A percentile compares a stretch with the other conserved stretches of the same genome.
phyloP scores from a whole-genome alignment of 2,797 vertebrate species.

The Pipistrellus pipistrellus region DNA sequence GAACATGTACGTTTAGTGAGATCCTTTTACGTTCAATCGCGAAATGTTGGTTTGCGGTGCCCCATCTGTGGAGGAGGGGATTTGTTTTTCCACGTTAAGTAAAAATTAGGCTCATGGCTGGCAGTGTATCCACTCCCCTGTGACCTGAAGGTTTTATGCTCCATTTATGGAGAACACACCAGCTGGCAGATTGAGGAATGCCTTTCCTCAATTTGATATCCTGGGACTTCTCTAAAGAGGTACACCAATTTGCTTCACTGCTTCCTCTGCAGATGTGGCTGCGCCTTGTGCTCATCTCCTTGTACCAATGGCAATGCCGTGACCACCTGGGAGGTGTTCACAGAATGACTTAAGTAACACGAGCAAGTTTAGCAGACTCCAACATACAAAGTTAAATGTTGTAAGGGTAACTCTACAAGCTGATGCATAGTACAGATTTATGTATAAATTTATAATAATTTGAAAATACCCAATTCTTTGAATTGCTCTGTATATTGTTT shows the following conservation, averaged over 20 bases:
- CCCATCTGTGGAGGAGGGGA: background rate
- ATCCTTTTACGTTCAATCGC: slow-evolving; percentile 29
- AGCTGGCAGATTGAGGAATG: background rate
- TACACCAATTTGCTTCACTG: background rate
- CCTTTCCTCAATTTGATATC: background rate
- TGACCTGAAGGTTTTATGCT: background rate
- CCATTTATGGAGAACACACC: background rate
- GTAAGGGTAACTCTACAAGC: background rate
- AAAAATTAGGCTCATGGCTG: background rate
- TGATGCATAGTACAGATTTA: background rate
- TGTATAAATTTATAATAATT: background rate
- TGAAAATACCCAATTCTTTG: background rate
- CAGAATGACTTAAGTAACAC: background rate
- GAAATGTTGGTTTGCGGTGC: slow-evolving; percentile 40
- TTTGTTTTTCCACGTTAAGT: slow-evolving; percentile 41
- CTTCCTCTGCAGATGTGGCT: background rate
- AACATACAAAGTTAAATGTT: background rate
- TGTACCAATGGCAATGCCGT: background rate
- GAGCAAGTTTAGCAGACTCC: background rate
- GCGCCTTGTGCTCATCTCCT: background rate
- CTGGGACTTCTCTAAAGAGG: background rate
- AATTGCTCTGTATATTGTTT: background rate
- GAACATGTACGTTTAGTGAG: background rate
- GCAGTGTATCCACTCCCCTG: background rate
- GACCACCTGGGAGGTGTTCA: background rate